Conservation (phyloP, 2,797 vertebrate species). For the Danionella dracula region DNA sequence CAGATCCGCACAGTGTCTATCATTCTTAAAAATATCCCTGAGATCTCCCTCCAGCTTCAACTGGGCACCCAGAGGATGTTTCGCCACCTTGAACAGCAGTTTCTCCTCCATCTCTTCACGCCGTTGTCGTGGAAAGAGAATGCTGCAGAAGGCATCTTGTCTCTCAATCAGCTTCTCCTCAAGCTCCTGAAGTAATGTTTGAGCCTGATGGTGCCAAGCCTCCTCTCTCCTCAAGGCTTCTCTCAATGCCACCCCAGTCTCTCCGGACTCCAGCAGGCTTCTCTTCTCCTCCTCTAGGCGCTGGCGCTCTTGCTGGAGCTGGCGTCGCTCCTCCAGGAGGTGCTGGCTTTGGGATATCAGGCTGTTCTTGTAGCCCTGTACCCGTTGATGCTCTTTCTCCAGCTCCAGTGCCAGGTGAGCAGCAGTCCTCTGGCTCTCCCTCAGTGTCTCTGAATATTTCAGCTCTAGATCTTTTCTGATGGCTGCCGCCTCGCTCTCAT, state of each 20-base stretch:
- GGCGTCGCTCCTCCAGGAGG: conserved; percentile 80
- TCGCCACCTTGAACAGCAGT: conserved; percentile 76
- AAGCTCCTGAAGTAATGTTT: conserved; percentile 72
- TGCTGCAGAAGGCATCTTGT: conserved; percentile 86
- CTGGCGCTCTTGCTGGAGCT: conserved; percentile 76
- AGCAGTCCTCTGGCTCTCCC: conserved; percentile 72
- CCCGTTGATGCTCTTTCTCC: conserved; percentile 86
- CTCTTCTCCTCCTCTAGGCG: conserved; percentile 74
- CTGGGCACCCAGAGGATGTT: conserved; percentile 69
- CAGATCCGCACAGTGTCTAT: conserved; percentile 82
- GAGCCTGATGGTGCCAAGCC: conserved; percentile 73
- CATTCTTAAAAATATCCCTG: conserved; percentile 87
- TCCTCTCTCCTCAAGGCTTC: conserved; percentile 72
- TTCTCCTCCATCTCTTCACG: conserved; percentile 85
- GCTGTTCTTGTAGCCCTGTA: conserved; percentile 81
- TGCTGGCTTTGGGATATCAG: conserved; percentile 84
- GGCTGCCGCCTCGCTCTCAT: conserved; percentile 63
- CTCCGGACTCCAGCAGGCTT: conserved; percentile 65
- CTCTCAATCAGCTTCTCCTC: conserved; percentile 81
- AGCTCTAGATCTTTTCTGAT: conserved; percentile 78
- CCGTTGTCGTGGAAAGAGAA: conserved; percentile 67
- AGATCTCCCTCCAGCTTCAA: conserved; percentile 79
- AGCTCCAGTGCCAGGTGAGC: conserved; percentile 85
- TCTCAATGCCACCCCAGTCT: conserved; percentile 64
- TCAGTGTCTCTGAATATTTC: conserved; percentile 78